Base-by-base conservation (phyloP, 2,888 invertebrate genomes). In the Hemithea aestivaria region DNA sequence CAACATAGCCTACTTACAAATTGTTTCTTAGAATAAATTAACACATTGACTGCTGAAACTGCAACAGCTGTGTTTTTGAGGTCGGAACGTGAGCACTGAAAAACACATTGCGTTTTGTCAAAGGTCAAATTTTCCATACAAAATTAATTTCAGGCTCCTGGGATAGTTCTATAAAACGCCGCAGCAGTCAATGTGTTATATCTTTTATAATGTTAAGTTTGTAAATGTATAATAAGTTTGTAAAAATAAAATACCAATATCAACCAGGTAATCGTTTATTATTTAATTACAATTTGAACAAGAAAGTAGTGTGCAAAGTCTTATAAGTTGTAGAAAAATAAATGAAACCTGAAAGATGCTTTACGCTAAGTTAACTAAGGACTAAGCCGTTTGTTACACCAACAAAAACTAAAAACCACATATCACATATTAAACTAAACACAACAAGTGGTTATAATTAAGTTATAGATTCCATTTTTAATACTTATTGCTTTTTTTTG, bases 381-480 rank as follows among this genome's bases (percentile, higher is more conserved):
- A 16, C 42, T 52, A 58, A 66, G 53, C 58, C 64, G 68, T 61
- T 63, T 58, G 60, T 67, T 69, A 67, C 56, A 66, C 68, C 70
- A 81, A 77, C 68, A 68, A 67, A 61, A 71, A 57, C 52, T 69
- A 70, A 75, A 73, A 73, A 66, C 66, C 66, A 60, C 66, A 73
- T 79, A 84, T 84, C 85, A 85, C 83, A 84, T 79, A n/a, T 78
- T 77, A 68, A 79, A 78, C 74, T 77, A 79, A 84, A 82, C 71
- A 77, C 74, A 78, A 80, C 67, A 74, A 35, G 41, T 28, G 20
- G 48, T 64, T 64, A 62, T 62, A 66, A 63, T 63, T 66, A 71
- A 58, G 65, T 70, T 66, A 61, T 58, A 71, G 66, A 66, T 68
- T 73, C 66, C 62, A 65, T 66, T 70, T 60, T 56, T 68, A 73